Percentiles rank a stretch among this genome's conserved stretches.
Evolutionary conservation across 2,113 vertebrate species (phyloP).

Genomic region (Oreochromis spilurus): DNA sequence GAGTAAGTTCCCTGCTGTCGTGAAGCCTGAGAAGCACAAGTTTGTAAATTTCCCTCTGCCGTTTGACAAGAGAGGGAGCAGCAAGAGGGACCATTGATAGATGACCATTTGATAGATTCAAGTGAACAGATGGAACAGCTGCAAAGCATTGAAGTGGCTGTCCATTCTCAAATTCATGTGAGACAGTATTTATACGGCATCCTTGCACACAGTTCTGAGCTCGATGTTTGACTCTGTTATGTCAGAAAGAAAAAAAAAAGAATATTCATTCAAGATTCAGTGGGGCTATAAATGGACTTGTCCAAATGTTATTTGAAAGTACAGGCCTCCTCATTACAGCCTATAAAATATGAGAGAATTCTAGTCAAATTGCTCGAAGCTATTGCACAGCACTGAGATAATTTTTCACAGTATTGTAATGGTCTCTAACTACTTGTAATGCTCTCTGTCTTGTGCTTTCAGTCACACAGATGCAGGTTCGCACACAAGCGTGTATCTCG

Average conservation of each 20-base stretch:
- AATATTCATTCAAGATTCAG: neutral
- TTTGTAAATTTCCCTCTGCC: constrained; percentile 24
- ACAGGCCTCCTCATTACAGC: neutral
- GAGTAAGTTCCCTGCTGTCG: neutral
- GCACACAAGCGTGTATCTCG: neutral
- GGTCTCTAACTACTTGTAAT: constrained; percentile 9
- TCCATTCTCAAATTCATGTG: constrained; percentile 21
- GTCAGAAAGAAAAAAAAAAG: neutral
- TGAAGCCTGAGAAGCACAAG: neutral
- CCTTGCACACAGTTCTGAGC: neutral
- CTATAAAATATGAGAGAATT: constrained; percentile 4
- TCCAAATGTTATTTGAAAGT: constrained; percentile 12
- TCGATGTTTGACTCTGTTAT: neutral
- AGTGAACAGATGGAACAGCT: constrained; percentile 45
- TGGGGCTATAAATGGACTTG: neutral
- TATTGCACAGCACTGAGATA: neutral
- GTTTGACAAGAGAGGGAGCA: neutral
- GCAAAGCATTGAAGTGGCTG: constrained; percentile 26
- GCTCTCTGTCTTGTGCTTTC: constrained; percentile 7
- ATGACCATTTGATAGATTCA: constrained; percentile 32
- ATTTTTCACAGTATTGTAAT: constrained; percentile 20
- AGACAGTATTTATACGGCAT: constrained; percentile 6
- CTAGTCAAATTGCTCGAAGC: neutral
- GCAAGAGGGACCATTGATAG: constrained; percentile 14
- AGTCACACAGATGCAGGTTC: neutral